Conservation (phyloP, 1,140 invertebrate genomes). For the Dufourea novaeangliae region DNA sequence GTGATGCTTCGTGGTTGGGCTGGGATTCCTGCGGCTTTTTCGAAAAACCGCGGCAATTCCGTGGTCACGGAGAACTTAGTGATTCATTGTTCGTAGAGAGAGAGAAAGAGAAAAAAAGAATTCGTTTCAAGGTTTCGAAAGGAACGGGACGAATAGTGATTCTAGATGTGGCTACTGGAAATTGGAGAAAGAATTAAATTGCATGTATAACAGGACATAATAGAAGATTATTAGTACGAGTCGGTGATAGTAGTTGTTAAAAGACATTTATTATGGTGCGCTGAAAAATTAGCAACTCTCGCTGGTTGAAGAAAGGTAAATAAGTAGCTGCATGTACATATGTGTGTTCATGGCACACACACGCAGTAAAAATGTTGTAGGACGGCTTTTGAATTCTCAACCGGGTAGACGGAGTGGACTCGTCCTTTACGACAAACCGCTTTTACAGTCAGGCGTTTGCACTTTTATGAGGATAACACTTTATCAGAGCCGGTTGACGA, state of each 20-base stretch:
- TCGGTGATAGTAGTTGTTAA: not conserved
- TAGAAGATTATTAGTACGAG: not conserved
- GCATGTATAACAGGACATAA: not conserved
- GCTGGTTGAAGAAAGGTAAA: conserved; percentile 30
- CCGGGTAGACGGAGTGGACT: conserved; percentile 23
- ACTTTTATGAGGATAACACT: conserved; percentile 40
- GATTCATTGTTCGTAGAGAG: not conserved
- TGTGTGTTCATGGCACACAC: not conserved
- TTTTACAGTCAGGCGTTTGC: conserved; percentile 27
- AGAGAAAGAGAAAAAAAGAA: not conserved
- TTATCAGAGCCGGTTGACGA: conserved; percentile 29
- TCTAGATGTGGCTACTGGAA: not conserved
- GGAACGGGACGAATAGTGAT: not conserved
- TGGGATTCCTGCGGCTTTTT: not conserved
- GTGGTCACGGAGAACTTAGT: not conserved
- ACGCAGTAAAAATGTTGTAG: conserved; percentile 39
- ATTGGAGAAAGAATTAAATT: not conserved
- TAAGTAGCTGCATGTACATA: conserved; percentile 5
- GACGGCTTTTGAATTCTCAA: conserved; percentile 42
- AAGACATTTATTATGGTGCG: not conserved
- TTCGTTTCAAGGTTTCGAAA: no score
- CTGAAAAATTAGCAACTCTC: conserved; percentile 1
- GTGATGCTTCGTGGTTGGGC: not conserved
- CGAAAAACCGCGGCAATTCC: not conserved
- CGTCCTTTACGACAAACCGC: conserved; percentile 36